A percentile compares a stretch with the other conserved stretches of the same genome.
Evolutionary conservation across 2,797 vertebrate genomes (phyloP).

Genomic region (Heteromormyrus szaboi): DNA sequence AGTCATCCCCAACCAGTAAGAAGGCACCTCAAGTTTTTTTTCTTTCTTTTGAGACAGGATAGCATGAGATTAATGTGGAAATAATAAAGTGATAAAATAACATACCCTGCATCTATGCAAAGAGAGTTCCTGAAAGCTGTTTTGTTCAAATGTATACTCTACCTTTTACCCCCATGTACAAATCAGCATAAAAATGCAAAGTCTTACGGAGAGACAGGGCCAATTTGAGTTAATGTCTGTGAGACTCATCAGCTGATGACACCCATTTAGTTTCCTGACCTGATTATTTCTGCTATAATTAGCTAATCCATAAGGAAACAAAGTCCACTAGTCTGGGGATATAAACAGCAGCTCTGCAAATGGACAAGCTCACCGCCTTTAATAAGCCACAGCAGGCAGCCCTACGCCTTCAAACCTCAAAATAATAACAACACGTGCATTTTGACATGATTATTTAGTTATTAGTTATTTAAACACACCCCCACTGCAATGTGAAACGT

Average conservation of each 20-base stretch:
- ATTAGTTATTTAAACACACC: not conserved
- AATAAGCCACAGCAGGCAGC: not conserved
- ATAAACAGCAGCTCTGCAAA: slow-evolving; percentile 13
- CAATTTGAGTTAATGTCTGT: not conserved
- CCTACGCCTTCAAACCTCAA: not conserved
- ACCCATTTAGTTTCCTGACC: slow-evolving; percentile 22
- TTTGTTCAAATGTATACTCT: not conserved
- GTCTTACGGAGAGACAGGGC: not conserved
- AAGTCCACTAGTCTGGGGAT: not conserved
- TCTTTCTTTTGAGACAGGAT: not conserved
- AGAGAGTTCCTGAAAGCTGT: not conserved
- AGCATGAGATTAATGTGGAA: not conserved
- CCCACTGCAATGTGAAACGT: not conserved
- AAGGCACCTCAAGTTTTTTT: not conserved
- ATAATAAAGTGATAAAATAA: not conserved
- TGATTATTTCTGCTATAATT: slow-evolving; percentile 21
- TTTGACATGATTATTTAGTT: not conserved
- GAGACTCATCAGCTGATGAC: not conserved
- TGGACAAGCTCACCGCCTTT: slow-evolving; percentile 6
- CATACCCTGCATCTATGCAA: not conserved
- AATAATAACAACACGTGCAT: slow-evolving; percentile 13
- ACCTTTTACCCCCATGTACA: not conserved
- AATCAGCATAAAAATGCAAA: not conserved
- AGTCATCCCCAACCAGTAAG: not conserved
- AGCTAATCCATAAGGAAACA: slow-evolving; percentile 15